These are phyloP conservation scores for Pemphigus obesinymphae DNA, from an alignment of 1,140 invertebrate genomes.

Conservation along the genomic window DNA sequence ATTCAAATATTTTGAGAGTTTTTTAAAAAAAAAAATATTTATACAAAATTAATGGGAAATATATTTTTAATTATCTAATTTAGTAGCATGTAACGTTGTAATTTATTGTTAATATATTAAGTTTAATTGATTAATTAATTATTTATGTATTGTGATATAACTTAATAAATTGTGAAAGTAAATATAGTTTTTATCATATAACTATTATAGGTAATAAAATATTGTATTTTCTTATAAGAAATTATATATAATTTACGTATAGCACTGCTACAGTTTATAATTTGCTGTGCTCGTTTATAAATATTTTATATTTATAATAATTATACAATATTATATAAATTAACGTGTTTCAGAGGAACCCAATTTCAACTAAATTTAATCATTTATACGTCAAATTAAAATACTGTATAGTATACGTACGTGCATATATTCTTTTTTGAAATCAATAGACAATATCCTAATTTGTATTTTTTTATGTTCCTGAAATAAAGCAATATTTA, in stretches of 20 bases:
- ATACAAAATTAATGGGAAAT: background rate
- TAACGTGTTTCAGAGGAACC: background rate
- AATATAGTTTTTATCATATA: background rate
- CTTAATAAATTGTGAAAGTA: background rate
- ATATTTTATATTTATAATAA: slow-evolving; percentile 7
- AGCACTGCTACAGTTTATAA: too few species aligned
- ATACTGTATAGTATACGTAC: too few species aligned
- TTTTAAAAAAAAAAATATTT: background rate
- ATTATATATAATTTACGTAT: background rate
- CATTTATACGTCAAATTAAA: too few species aligned
- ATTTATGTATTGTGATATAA: slow-evolving; percentile 27
- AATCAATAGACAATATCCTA: background rate
- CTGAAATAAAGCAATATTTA: background rate
- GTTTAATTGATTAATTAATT: background rate
- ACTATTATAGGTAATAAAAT: background rate
- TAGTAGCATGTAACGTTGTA: background rate
- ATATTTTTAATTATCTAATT: slow-evolving; percentile 2
- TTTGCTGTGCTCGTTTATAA: background rate
- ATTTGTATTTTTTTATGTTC: background rate
- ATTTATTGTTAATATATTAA: slow-evolving; percentile 1
- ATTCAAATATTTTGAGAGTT: background rate
- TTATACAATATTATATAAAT: background rate
- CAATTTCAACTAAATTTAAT: background rate
- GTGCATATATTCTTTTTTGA: background rate
- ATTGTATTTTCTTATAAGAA: background rate